Base-by-base conservation (phyloP, 2,888 invertebrate genomes). In the Pachymerium ferrugineum region DNA sequence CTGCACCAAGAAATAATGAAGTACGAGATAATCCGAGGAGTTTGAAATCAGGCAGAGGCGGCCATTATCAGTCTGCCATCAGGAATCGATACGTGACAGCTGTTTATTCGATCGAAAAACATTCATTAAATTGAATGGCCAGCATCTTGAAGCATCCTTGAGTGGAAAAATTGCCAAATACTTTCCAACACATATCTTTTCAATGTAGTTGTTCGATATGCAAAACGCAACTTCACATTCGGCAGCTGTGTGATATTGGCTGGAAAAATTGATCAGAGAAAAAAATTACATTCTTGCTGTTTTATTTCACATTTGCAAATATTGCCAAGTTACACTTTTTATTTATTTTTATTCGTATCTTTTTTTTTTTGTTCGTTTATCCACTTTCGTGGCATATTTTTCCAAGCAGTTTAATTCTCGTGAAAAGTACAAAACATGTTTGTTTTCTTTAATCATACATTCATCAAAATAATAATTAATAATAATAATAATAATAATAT, bases 341-440 rank as follows among this genome's bases (percentile, higher is more conserved):
- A 62, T 62, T 28, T 14, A 28, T 14, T 62, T 25, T 54, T 62
- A 54, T 54, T n/a, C n/a, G n/a, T n/a, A n/a, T n/a, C 10, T 54
- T 19, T 22, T 62, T 25, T 6, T 38, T 62, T 62, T 62, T 62
- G 25, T 22, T 62, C 28, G 25, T 22, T 62, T 62, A 28, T 62
- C 62, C 62, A 62, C 62, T 62, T 62, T 22, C 62, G 62, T 62
- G 62, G 62, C 62, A 25, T 62, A n/a, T 62, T 62, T 62, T 25
- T 38, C 38, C 62, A 62, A 62, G 62, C 62, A 62, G 62, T 62
- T 62, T 62, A 62, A n/a, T 62, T 62, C 62, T 62, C 62, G 62
- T 62, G 62, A 62, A 62, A n/a, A 62, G 62, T 62, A 62, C 62
- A 62, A 62, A 62, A 62, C 62, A 62, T 62, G 62, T 3, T 38